A percentile compares a stretch with the other conserved stretches of the same genome.
Conservation (phyloP, 2,113 vertebrate genomes). For the Hyperoodon ampullatus region DNA sequence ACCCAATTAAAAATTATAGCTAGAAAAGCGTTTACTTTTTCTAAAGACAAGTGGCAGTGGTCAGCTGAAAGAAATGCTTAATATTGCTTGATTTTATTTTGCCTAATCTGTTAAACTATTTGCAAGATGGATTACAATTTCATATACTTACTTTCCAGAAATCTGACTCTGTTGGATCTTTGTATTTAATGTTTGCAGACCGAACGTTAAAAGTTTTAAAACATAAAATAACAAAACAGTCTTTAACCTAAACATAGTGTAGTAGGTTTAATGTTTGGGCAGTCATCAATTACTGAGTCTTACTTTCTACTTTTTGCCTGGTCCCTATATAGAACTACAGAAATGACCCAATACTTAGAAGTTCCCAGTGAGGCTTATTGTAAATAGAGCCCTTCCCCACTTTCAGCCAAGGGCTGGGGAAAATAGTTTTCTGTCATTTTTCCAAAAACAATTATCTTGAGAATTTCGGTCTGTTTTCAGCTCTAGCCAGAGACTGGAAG, state of each 20-base stretch:
- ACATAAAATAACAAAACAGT: neutral
- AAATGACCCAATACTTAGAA: constrained; percentile 5
- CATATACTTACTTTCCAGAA: constrained; percentile 22
- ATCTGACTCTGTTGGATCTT: neutral
- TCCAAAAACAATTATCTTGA: constrained; percentile 40
- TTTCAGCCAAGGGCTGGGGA: neutral
- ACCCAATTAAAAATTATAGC: neutral
- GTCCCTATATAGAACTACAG: neutral
- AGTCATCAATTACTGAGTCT: neutral
- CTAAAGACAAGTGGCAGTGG: neutral
- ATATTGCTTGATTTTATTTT: constrained; percentile 20
- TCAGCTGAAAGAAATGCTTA: constrained; percentile 38
- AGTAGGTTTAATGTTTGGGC: neutral
- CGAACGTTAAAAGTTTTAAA: constrained; percentile 11
- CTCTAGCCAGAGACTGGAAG: neutral
- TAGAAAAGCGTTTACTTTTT: constrained; percentile 30
- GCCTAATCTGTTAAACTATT: neutral
- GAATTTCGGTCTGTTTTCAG: neutral
- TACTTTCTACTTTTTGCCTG: neutral
- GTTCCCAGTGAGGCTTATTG: neutral
- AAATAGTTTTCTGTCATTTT: constrained; percentile 42
- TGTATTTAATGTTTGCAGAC: neutral
- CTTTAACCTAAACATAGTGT: neutral
- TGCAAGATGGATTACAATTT: neutral
- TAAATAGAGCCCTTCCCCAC: neutral